Base-by-base conservation (phyloP, 2,888 invertebrate genomes). In the Cerastis rubricosa region DNA sequence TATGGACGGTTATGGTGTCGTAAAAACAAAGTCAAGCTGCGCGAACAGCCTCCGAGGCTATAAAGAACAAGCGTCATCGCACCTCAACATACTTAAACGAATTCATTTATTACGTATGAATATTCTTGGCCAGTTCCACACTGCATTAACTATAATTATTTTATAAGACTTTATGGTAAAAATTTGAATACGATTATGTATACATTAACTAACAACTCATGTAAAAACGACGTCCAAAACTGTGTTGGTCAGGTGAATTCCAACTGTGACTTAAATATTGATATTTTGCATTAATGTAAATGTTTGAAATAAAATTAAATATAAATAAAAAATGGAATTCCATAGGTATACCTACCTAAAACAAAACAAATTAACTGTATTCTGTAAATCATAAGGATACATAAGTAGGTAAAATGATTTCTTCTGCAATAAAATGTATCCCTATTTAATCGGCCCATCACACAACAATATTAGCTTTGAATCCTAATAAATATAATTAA, bases 11-110 rank as follows among this genome's bases (percentile, higher is more conserved):
- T 95, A 95, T 94, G 93, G 93, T 94, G 94, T 94, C 94, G 94
- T 95, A 94, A 96, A 96, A 95, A 95, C 94, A 94, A 95, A 95
- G 93, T 95, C 96, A 94, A 93, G 95, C 95, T 96, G 96, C 92
- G 95, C 92, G 88, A 89, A 94, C 94, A 95, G 91, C 91, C 91
- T 89, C 90, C 83, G 90, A 85, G 89, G 88, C 91, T 87, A 93
- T 94, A 94, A 94, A 94, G 90, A 90, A 92, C 93, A 89, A 87
- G 88, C 92, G 91, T 94, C 93, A 92, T 93, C 93, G 93, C 94
- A 89, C 90, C 86, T 82, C 86, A 81, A 78, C 79, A 75, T 78
- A 82, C 80, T 85, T 80, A 87, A 85, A 85, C 87, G 81, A 87
- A 85, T 85, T 85, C 87, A 89, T 89, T 89, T 87, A 86, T 87